phyloP scores from a whole-genome alignment of 1,140 invertebrate species.

The Pseudomyrmex flavicornis region DNA sequence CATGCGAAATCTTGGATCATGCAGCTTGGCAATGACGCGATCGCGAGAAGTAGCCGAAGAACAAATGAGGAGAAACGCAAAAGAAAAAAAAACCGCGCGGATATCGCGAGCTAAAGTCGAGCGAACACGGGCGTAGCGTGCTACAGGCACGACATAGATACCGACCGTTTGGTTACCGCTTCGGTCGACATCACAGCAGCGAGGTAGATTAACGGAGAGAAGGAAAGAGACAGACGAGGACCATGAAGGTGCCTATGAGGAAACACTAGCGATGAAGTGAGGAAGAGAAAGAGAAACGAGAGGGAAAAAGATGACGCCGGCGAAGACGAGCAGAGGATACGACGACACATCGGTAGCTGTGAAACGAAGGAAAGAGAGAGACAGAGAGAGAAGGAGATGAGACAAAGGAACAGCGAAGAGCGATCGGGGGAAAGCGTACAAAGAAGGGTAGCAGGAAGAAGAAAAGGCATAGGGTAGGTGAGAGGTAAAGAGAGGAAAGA shows the following conservation, averaged over 20 bases:
- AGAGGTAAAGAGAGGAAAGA: background rate
- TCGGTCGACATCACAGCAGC: conserved; percentile 29
- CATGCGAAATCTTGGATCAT: background rate
- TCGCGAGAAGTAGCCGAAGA: conserved; percentile 4
- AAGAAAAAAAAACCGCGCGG: background rate
- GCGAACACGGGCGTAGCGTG: conserved; percentile 32
- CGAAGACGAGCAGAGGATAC: conserved; percentile 24
- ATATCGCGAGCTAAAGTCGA: conserved; percentile 34
- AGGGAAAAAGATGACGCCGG: conserved; percentile 32
- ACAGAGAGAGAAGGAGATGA: background rate
- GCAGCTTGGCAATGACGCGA: background rate
- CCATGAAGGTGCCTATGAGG: background rate
- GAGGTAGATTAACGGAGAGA: conserved; percentile 53
- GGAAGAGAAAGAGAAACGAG: conserved; percentile 11
- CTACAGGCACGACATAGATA: conserved; percentile 41
- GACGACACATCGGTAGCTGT: conserved; percentile 13
- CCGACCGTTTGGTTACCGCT: conserved; percentile 39
- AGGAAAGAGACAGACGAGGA: conserved; percentile 13
- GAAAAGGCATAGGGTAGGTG: background rate
- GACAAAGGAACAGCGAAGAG: conserved; percentile 48
- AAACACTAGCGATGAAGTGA: background rate
- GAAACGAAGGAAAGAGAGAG: background rate
- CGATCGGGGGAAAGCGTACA: conserved; percentile 32
- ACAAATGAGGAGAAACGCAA: conserved; percentile 1
- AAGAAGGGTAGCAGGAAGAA: conserved; percentile 34